Conservation (phyloP, 2,797 vertebrate species). For the Cuniculus paca region DNA sequence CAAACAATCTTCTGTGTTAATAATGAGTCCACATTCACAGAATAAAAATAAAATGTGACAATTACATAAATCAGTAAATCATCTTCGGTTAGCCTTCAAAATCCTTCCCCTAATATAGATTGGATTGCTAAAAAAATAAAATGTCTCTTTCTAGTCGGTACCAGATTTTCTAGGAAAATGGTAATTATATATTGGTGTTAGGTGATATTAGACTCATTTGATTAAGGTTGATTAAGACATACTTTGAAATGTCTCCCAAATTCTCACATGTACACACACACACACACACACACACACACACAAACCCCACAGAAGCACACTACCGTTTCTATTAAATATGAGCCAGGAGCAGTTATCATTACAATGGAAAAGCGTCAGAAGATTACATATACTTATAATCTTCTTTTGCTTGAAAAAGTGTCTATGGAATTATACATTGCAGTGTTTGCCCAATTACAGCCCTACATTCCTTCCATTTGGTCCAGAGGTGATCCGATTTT, state of each 20-base stretch:
- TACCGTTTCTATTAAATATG: neutral
- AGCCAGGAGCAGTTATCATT: neutral
- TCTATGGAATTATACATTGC: neutral
- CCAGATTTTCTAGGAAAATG: neutral
- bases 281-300: neutral
- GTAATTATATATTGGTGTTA: neutral
- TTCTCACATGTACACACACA: neutral
- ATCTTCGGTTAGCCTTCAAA: neutral
- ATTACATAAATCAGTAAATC: neutral
- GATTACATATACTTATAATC: neutral
- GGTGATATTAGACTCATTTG: neutral
- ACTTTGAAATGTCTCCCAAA: neutral
- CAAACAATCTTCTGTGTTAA: neutral
- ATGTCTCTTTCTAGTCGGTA: neutral
- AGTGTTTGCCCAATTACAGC: neutral
- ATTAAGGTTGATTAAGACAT: neutral
- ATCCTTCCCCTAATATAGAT: conserved; percentile 1
- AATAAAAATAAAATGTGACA: neutral
- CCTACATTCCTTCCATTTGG: neutral
- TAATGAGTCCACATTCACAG: neutral
- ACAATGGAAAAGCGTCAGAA: neutral
- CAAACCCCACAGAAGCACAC: neutral
- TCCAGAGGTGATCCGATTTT: neutral
- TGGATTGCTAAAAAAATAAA: conserved; percentile 22
- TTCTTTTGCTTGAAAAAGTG: conserved; percentile 51